These are phyloP conservation scores for Dromas ardeola DNA, from an alignment of 2,113 vertebrate genomes.

Conservation along the genomic window DNA sequence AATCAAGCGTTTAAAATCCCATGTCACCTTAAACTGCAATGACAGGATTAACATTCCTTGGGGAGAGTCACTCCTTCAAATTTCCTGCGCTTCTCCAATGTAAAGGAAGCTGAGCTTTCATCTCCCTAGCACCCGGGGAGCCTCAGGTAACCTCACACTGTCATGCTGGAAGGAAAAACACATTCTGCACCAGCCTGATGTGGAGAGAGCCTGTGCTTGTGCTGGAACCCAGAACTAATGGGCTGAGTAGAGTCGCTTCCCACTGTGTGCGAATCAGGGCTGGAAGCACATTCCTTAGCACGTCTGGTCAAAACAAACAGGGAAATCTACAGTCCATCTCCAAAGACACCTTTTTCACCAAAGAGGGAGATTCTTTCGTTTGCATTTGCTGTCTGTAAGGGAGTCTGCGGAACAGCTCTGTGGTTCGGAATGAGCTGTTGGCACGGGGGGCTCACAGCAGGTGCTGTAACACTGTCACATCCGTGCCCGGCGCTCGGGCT, in stretches of 20 bases:
- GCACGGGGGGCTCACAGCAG: not conserved
- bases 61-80: not conserved
- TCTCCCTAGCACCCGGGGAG: not conserved
- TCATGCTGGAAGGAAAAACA: not conserved
- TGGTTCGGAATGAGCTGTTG: constrained; percentile 43
- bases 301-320: not conserved
- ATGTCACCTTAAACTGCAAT: not conserved
- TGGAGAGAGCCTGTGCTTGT: not conserved
- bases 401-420: not conserved
- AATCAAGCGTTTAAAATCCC: not conserved
- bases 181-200: not conserved
- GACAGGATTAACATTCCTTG: not conserved
- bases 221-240: not conserved
- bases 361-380: not conserved
- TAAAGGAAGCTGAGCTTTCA: constrained; percentile 30
- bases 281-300: not conserved
- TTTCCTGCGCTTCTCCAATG: not conserved
- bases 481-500: not conserved
- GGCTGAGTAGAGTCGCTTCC: not conserved
- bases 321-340: not conserved
- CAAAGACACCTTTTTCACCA: not conserved
- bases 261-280: fast-evolving
- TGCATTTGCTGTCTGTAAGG: not conserved
- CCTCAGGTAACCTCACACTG: not conserved
- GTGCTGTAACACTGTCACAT: not conserved